Conservation (phyloP, 2,113 vertebrate species). For the Delphinapterus leucas region DNA sequence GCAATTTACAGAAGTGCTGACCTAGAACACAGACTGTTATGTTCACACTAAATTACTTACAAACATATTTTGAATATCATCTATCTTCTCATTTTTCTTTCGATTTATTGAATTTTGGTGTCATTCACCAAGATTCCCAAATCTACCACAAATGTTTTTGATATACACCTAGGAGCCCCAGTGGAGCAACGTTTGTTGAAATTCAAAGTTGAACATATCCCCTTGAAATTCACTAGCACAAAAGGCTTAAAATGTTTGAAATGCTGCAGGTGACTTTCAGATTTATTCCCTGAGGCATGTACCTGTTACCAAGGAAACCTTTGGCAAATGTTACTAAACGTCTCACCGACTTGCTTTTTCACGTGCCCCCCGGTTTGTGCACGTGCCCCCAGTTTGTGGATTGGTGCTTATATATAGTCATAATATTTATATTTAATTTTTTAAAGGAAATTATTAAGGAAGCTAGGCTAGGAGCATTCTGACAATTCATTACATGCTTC, state of each 20-base stretch:
- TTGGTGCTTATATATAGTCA: background rate
- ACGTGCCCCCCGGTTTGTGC: background rate
- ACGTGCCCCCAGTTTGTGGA: background rate
- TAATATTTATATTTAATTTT: constrained; percentile 5
- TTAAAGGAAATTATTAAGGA: background rate
- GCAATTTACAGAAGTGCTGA: background rate
- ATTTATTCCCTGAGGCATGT: background rate
- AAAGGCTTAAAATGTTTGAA: constrained; percentile 29
- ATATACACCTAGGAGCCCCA: background rate
- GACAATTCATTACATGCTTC: background rate
- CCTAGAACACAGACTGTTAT: background rate
- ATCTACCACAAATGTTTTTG: background rate
- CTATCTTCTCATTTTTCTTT: background rate
- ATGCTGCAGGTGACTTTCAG: constrained; percentile 1
- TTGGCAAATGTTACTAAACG: constrained; percentile 6
- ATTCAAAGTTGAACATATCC: background rate
- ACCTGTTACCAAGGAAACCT: constrained; percentile 44
- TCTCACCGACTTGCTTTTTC: background rate
- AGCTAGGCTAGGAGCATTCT: background rate
- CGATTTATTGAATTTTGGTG: background rate
- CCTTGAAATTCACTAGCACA: background rate
- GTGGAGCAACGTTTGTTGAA: background rate
- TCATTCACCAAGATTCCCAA: background rate
- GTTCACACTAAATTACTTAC: background rate
- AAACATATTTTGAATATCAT: background rate